These are phyloP conservation scores for Strigops habroptila DNA, from an alignment of 2,113 vertebrate genomes.

Conservation along the genomic window DNA sequence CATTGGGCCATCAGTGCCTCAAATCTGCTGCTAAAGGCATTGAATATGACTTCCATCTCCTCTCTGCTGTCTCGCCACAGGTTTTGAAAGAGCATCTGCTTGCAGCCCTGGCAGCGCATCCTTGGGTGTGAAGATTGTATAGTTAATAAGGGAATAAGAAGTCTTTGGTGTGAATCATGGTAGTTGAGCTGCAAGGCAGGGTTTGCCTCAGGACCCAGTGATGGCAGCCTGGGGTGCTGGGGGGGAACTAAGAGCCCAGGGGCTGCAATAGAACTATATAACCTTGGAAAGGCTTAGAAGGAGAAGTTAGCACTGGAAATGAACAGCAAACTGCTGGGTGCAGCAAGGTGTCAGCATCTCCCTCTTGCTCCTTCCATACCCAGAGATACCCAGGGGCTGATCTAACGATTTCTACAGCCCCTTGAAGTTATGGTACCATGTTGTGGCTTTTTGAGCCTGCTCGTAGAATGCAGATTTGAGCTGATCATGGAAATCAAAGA, in stretches of 20 bases:
- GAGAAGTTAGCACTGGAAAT: background rate
- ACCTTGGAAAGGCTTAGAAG: background rate
- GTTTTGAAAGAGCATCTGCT: background rate
- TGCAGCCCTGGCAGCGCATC: background rate
- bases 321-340: background rate
- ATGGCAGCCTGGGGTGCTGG: background rate
- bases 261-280: background rate
- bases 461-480: background rate
- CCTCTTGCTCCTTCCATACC: background rate
- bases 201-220: background rate
- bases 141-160: background rate
- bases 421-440: background rate
- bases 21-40: background rate
- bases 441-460: background rate
- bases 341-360: background rate
- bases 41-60: background rate
- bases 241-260: background rate
- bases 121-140: background rate
- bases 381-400: background rate
- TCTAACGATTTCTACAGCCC: accelerated
- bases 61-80: background rate
- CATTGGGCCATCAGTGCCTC: background rate
- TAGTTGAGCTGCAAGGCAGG: background rate
- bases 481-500: background rate
- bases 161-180: background rate